Base-by-base conservation (phyloP, 1,140 invertebrate species). In the Holotrichia oblita region DNA sequence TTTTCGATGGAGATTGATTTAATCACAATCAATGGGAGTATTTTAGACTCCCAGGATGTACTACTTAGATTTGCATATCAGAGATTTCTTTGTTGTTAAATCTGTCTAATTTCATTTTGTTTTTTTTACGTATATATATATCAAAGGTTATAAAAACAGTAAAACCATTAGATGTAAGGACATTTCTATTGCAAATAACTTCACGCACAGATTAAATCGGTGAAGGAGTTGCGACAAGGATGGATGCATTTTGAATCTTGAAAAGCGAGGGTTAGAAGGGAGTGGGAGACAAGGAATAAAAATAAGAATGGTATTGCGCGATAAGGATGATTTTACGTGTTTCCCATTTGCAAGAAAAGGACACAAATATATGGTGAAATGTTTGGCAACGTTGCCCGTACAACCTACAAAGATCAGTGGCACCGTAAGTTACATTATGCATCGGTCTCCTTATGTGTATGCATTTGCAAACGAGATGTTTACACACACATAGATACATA, bases 401-500 rank as follows among this genome's bases (percentile, higher is more conserved):
- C 44, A 48, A 10, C 44, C 9, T 48, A 48, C 6, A 41, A 41
- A 41, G 40, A 41, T 41, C 40, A 41, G 40, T 41, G 40, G 6
- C 40, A 41, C 40, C 40, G 40, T 41, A 48, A 48, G 44, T 48
- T 48, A 48, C 44, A 48, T 48, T 3, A 9, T 9, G 9, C 9
- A 48, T 48, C n/a, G n/a, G 10, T 9, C 44, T 9, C 9, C 44
- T 48, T 48, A 48, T 48, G 44, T 10, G 44, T 48, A 14, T 48
- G 44, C 44, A 48, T 48, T 48, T 48, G 44, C 44, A 14, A 48
- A 48, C 44, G 44, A 48, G 9, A 48, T 48, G 44, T 48, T 48
- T n/a, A n/a, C n/a, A n/a, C n/a, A n/a, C n/a, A n/a, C n/a, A n/a
- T n/a, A n/a, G n/a, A n/a, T n/a, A n/a, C n/a, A 14, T 10, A 14